Evolutionary conservation across 2,113 vertebrate species (phyloP), one percentile per base, ranked within the genome.

Genomic region (Hippocampus mohnikei): DNA sequence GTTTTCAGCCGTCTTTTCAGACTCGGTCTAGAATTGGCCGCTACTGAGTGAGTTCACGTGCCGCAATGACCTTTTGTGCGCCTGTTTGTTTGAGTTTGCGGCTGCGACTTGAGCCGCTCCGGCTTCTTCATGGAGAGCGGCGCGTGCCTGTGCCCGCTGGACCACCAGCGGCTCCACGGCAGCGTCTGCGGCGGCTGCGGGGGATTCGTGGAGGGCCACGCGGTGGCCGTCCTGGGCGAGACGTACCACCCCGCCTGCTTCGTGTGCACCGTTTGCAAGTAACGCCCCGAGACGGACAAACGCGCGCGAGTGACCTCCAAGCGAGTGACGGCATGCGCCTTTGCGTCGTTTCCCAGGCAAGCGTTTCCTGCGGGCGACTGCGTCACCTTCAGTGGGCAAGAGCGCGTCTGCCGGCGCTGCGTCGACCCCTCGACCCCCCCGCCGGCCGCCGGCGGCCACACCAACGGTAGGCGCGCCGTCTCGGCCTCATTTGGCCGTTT

Each of bases 211-310:
- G 96, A 96, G 0, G 97, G 96, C 5, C 95, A 98, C 85, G 95
- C 98, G 83, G 95, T 99, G 82, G 96, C 95, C 0, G 96, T 96
- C 2, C 88, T 99, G 86, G 97, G 97, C 53, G 94, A 95, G 83
- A 95, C 95, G 74, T 99, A 98, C 85, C 97, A 98, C 84, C 96
- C 96, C 37, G 92, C 94, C 82, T 99, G 97, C 88, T 99, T 99
- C 1, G 95, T 96, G 71, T 98, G 97, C 92, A 94, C 94, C 81
- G 68, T 93, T 83, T 99, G 96, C 96, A 96, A 94, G 97, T 99
- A 89, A 94, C 21, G 42, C 5, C 18, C n/a, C n/a, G n/a, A n/a
- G n/a, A n/a, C n/a, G n/a, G n/a, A n/a, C n/a, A n/a, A n/a, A n/a
- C n/a, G n/a, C n/a, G n/a, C n/a, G n/a, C n/a, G n/a, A n/a, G n/a